Conservation (phyloP, 2,113 vertebrate genomes). For the Choloepus hoffmanni region DNA sequence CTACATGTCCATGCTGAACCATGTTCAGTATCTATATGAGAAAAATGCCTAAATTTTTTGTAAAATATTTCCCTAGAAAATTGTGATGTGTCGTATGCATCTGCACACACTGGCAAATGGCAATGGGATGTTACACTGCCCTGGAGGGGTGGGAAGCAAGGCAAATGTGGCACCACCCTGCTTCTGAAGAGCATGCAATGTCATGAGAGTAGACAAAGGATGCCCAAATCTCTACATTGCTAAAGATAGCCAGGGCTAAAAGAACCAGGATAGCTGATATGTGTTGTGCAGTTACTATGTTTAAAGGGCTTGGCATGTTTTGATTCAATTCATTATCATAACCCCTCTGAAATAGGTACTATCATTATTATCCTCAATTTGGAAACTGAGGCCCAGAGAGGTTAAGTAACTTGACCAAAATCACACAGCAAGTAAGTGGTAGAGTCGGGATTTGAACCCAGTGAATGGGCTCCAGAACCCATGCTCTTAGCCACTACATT, state of each 20-base stretch:
- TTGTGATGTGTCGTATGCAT: neutral
- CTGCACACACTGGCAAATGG: neutral
- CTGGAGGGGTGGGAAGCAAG: neutral
- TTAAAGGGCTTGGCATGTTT: neutral
- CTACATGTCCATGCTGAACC: neutral
- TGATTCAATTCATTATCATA: neutral
- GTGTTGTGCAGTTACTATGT: neutral
- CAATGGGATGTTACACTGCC: neutral
- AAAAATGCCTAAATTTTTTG: neutral
- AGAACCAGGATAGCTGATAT: neutral
- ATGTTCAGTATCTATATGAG: neutral
- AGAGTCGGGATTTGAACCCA: neutral
- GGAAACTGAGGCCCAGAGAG: neutral
- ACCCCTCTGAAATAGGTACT: neutral
- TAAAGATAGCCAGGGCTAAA: neutral
- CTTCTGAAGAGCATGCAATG: neutral
- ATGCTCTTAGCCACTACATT: neutral
- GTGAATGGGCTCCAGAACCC: neutral
- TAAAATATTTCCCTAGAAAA: neutral
- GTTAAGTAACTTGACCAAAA: neutral
- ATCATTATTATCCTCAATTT: neutral
- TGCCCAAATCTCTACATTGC: neutral
- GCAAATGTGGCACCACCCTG: neutral
- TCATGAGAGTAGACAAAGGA: neutral
- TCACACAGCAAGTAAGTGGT: neutral